Base-by-base conservation (phyloP, 2,797 vertebrate species). In the Sebastes minor region DNA sequence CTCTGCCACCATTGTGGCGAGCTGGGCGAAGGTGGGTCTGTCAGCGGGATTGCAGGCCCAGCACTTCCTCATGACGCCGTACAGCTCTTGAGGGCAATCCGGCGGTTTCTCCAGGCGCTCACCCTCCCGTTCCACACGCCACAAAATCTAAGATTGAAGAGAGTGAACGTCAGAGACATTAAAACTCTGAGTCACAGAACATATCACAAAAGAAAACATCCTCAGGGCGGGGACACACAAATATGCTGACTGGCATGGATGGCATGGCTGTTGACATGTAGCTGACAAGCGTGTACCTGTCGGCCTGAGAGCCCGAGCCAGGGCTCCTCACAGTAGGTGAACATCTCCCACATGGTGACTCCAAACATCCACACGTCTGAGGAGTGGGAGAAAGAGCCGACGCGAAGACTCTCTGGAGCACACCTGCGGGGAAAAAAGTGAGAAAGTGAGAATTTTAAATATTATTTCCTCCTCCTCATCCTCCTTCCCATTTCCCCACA, bases 291-390 rank as follows among this genome's bases (percentile, higher is more conserved):
- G 3, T 16, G 71, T 85, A 97, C 97, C 96, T 97, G 95, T 89
- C 95, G 93, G 30, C 95, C 97, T 0, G 95, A 94, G 42, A 97
- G 86, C 0, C 97, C 96, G 6, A 97, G 92, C 97, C 97, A 98
- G 5, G 97, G 97, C 76, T 98, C 97, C 81, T 98, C 95, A 2
- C 97, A 97, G 85, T 96, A 96, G 0, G 97, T 97, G 82, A 98
- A 98, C 97, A 98, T 97, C 91, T 98, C 97, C 97, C 97, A 98
- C 69, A 98, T 49, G 5, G 97, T 97, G 83, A 98, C 94, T 0
- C 96, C 97, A 38, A 96, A 98, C 97, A 98, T 98, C 97, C 97
- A 98, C 72, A 98, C 96, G 4, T 98, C 97, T 0, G 97, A 97
- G 22, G 95, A 90, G 14, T 96, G 96, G 5, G 97, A 97, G 93